A percentile compares a stretch with the other conserved stretches of the same genome.
Evolutionary conservation across 1,140 invertebrate genomes (phyloP).

Genomic region (Philotrypesis tridentata): DNA sequence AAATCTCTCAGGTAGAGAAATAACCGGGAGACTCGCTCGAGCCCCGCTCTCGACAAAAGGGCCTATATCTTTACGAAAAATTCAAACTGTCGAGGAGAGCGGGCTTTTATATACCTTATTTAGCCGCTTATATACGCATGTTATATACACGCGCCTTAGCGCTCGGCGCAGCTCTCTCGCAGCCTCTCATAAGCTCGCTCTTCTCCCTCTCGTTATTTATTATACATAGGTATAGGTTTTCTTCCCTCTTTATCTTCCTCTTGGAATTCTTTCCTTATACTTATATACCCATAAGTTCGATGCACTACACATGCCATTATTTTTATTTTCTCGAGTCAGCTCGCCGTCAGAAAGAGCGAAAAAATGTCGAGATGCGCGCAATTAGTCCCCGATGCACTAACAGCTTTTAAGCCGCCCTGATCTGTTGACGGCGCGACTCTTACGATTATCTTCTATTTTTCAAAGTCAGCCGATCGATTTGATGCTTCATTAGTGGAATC

Average conservation of each 20-base stretch:
- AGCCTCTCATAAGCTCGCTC: background rate
- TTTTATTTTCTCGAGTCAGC: too few species aligned
- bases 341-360: too few species aligned
- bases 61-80: background rate
- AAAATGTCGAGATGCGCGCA: background rate
- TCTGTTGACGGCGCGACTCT: background rate
- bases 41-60: background rate
- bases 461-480: background rate
- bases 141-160: background rate
- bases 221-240: background rate
- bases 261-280: background rate
- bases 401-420: background rate
- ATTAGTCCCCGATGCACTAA: background rate
- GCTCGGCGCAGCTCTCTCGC: too few species aligned
- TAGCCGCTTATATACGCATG: too few species aligned
- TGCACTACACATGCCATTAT: background rate
- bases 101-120: background rate
- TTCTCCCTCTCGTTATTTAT: background rate
- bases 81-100: background rate
- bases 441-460: background rate
- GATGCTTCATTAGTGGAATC: background rate
- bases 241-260: background rate
- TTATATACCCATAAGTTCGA: background rate
- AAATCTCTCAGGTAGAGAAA: slow-evolving; percentile 33
- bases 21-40: background rate